Percentiles rank a stretch among this genome's conserved stretches.
These are phyloP conservation scores for Incurvaria masculella DNA, from an alignment of 2,888 invertebrate species.

Conservation along the genomic window DNA sequence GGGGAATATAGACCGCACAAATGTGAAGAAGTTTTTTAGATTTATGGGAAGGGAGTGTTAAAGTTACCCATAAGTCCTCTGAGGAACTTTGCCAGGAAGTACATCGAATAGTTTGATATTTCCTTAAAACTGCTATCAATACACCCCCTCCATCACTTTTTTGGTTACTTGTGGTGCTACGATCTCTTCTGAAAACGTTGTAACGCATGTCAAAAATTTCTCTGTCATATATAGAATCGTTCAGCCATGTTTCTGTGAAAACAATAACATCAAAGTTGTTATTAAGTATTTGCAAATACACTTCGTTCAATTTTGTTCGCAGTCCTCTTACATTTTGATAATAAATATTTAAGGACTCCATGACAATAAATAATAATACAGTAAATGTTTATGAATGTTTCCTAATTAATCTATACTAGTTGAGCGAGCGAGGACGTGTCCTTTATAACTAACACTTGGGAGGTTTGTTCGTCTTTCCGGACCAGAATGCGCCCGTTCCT, in stretches of 20 bases:
- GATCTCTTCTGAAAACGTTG: not conserved
- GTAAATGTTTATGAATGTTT: too few relatives aligned
- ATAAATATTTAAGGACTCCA: not conserved
- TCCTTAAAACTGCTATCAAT: not conserved
- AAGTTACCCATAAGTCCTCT: not conserved
- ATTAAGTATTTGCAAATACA: not conserved
- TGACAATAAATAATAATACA: too few relatives aligned
- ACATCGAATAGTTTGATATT: not conserved
- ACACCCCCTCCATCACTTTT: not conserved
- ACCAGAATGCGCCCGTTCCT: not conserved
- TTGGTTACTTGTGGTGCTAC: not conserved
- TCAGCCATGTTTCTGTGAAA: not conserved
- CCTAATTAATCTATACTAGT: too few relatives aligned
- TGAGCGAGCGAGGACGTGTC: not conserved
- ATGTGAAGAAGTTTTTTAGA: not conserved
- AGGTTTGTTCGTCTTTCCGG: not conserved
- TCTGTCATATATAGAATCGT: not conserved
- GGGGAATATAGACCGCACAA: not conserved
- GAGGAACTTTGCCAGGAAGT: not conserved
- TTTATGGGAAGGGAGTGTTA: not conserved
- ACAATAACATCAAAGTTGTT: not conserved
- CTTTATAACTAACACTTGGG: not conserved
- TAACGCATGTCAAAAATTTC: not conserved
- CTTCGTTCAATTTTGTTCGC: not conserved
- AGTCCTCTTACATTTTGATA: conserved; percentile 1